Conservation (phyloP, 2,113 vertebrate species). For the Alligator sinensis region DNA sequence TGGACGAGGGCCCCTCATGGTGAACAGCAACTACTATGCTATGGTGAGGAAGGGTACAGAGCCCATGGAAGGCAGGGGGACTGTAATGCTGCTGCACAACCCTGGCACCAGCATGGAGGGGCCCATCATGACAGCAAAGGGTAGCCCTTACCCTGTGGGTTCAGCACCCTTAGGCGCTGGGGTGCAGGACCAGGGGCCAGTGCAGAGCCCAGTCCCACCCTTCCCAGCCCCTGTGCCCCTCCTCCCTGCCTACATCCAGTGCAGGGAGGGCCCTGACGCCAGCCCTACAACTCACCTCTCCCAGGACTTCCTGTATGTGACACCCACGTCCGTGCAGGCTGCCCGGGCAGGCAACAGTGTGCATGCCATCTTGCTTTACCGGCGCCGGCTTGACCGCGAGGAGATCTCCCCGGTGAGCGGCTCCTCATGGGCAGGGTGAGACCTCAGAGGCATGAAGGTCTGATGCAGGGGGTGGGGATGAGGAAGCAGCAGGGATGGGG, state of each 20-base stretch:
- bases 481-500: too few relatives aligned
- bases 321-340: conserved; percentile 85
- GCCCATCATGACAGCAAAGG: neutral
- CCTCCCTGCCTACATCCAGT: too few relatives aligned
- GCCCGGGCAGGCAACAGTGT: conserved; percentile 89
- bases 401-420: conserved; percentile 87
- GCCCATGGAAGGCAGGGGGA: neutral
- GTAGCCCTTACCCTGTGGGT: too few relatives aligned
- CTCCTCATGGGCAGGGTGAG: too few relatives aligned
- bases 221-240: neutral
- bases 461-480: too few relatives aligned
- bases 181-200: too few relatives aligned
- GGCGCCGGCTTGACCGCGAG: conserved; percentile 91
- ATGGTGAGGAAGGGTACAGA: conserved; percentile 81
- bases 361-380: conserved; percentile 90
- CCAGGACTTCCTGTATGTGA: conserved; percentile 87
- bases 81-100: too few relatives aligned
- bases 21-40: conserved; percentile 97
- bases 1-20: conserved; percentile 90
- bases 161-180: too few relatives aligned
- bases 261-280: too few relatives aligned
- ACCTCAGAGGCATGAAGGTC: neutral
- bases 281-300: too few relatives aligned
- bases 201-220: neutral
- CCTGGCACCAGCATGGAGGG: too few relatives aligned